Evolutionary conservation across 2,113 vertebrate species (phyloP).

Genomic region (Anser brachyrhynchus): DNA sequence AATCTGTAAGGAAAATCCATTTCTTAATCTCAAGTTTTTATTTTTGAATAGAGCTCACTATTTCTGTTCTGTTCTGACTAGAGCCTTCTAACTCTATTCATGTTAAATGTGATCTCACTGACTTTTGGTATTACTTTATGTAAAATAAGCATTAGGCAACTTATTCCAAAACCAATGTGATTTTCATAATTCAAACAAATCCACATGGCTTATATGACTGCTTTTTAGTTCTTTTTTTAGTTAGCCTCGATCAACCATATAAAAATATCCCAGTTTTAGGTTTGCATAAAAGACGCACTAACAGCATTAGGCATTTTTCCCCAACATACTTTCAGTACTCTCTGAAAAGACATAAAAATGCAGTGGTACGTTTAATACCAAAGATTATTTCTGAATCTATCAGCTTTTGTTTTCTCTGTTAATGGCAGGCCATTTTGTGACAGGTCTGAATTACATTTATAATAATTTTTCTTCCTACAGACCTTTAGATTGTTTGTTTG

Average conservation of each 20-base stretch:
- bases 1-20: neutral
- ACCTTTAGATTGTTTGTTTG: neutral
- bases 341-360: neutral
- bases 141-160: neutral
- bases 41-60: neutral
- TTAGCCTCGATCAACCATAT: neutral
- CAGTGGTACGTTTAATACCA: neutral
- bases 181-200: neutral
- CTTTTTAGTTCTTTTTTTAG: neutral
- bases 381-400: neutral
- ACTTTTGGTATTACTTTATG: neutral
- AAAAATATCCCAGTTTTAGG: neutral
- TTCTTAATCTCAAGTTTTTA: neutral
- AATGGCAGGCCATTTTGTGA: neutral
- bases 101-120: neutral
- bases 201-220: neutral
- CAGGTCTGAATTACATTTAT: neutral
- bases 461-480: neutral
- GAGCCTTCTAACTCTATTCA: neutral
- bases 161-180: neutral
- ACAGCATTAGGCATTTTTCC: neutral
- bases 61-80: neutral
- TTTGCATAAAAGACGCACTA: neutral
- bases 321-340: neutral
- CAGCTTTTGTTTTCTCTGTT: neutral